phyloP scores from a whole-genome alignment of 2,113 vertebrate genomes.

The Cricetomys ansorgei region DNA sequence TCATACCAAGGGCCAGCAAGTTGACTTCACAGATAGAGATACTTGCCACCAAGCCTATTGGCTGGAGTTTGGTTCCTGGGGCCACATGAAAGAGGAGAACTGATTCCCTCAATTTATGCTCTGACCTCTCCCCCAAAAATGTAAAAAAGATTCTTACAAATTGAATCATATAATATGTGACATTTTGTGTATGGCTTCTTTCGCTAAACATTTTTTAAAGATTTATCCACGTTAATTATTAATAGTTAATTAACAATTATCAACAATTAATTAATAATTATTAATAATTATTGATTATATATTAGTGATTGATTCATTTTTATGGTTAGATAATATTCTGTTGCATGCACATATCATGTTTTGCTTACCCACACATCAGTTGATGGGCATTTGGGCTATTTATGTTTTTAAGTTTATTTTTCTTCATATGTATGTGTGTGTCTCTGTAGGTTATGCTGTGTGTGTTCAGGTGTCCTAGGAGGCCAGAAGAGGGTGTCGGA shows the following conservation, averaged over 20 bases:
- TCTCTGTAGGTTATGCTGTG: no score
- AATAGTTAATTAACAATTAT: no score
- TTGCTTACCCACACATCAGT: neutral
- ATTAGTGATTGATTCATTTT: neutral
- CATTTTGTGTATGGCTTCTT: constrained; percentile 7
- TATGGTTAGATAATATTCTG: neutral
- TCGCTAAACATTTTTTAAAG: neutral
- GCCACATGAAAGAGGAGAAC: no score
- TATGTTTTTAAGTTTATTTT: neutral
- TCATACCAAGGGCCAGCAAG: no score
- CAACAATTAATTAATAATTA: no score
- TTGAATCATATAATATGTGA: neutral
- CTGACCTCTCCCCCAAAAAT: neutral
- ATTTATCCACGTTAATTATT: neutral
- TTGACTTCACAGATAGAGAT: no score
- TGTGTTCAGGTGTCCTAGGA: no score
- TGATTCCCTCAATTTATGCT: neutral
- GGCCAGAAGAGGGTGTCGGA: no score
- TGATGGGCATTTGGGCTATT: neutral
- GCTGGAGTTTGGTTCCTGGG: no score
- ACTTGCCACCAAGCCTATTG: no score
- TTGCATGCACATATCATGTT: neutral
- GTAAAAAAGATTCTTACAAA: neutral
- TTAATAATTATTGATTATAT: no score
- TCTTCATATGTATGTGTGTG: no score